These are phyloP conservation scores for Battus philenor DNA, from an alignment of 1,140 invertebrate genomes.

Conservation along the genomic window DNA sequence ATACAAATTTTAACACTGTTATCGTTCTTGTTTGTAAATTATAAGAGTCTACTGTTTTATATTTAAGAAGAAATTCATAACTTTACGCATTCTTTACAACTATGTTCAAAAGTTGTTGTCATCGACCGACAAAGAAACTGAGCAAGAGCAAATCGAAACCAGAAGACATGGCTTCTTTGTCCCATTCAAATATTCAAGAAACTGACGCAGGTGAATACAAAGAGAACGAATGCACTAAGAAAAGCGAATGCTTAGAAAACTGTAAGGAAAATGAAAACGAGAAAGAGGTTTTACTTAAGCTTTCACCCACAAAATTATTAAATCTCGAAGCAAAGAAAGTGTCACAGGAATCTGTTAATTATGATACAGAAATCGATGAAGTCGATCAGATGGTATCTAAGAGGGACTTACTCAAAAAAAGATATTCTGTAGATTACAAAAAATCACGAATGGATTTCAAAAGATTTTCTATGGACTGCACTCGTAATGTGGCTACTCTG, in stretches of 20 bases:
- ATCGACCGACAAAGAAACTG: slow-evolving; percentile 68
- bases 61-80: slow-evolving; percentile 22
- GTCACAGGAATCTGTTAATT: slow-evolving; percentile 35
- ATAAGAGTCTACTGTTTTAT: slow-evolving; percentile 34
- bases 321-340: slow-evolving; percentile 20
- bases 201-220: slow-evolving; percentile 20
- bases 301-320: neutral
- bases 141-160: slow-evolving; percentile 63
- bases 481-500: slow-evolving; percentile 51
- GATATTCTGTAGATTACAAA: slow-evolving; percentile 63
- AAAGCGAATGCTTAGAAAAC: neutral
- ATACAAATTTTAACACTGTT: slow-evolving; percentile 21
- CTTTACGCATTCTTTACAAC: slow-evolving; percentile 36
- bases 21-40: slow-evolving; percentile 32
- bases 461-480: slow-evolving; percentile 59
- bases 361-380: slow-evolving; percentile 34
- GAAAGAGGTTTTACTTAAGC: slow-evolving; percentile 3
- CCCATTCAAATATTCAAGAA: slow-evolving; percentile 21
- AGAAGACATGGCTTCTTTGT: slow-evolving; percentile 45
- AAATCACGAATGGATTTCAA: slow-evolving; percentile 57
- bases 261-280: neutral
- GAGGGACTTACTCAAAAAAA: slow-evolving; percentile 49
- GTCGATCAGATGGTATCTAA: slow-evolving; percentile 46
- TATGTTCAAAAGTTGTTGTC: slow-evolving; percentile 77
- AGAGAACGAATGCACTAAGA: neutral